Conservation (phyloP, 2,797 vertebrate species). For the Hippocampus kuda region DNA sequence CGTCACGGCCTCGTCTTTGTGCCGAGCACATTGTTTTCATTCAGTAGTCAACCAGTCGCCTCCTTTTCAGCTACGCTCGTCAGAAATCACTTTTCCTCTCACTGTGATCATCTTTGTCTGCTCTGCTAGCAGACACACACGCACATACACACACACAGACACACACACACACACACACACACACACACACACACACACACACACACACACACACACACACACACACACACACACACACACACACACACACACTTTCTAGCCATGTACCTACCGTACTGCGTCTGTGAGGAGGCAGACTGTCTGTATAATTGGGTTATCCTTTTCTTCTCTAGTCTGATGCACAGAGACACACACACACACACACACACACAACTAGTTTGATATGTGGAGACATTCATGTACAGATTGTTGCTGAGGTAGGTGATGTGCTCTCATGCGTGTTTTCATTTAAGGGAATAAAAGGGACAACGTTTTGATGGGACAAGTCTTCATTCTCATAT, state of each 20-base stretch:
- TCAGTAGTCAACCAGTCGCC: slow-evolving; percentile 22
- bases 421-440: slow-evolving; percentile 42
- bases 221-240: slow-evolving; percentile 21
- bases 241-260: slow-evolving; percentile 14
- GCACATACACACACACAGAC: too few species aligned
- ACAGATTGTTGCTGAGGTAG: slow-evolving; percentile 54
- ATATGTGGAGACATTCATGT: slow-evolving; percentile 42
- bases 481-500: slow-evolving; percentile 9
- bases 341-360: slow-evolving; percentile 41
- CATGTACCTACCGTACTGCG: slow-evolving; percentile 47
- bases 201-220: slow-evolving; percentile 23
- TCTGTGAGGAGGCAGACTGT: slow-evolving; percentile 66
- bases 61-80: slow-evolving; percentile 27
- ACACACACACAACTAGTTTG: slow-evolving; percentile 27
- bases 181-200: slow-evolving; percentile 18
- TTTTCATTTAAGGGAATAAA: slow-evolving; percentile 28
- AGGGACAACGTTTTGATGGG: slow-evolving; percentile 14
- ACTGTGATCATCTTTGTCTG: slow-evolving; percentile 43
- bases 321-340: slow-evolving; percentile 62
- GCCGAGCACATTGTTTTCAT: slow-evolving; percentile 25
- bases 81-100: slow-evolving; percentile 44
- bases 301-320: slow-evolving; percentile 67
- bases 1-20: slow-evolving; percentile 42
- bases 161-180: slow-evolving; percentile 21
- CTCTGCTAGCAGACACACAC: slow-evolving; percentile 7